These are phyloP conservation scores for Lottia gigantea DNA, from an alignment of 2,888 invertebrate genomes.

Conservation along the genomic window DNA sequence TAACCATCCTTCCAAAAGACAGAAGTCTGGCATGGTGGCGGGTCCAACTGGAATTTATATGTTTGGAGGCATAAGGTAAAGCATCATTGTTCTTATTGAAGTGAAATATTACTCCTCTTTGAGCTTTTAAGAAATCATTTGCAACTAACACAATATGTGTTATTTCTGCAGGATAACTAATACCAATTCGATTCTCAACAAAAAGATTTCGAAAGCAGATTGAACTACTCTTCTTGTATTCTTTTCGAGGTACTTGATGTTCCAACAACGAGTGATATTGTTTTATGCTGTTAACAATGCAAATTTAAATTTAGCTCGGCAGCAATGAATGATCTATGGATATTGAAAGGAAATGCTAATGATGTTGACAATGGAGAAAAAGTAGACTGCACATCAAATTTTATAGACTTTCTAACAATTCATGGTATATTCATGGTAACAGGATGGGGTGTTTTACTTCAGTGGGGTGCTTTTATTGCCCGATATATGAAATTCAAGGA, in stretches of 20 bases:
- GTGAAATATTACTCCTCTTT: too few species aligned
- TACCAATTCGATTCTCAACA: too few species aligned
- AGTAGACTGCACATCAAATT: conserved; percentile 32
- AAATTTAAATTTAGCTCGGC: conserved; percentile 17
- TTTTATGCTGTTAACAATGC: too few species aligned
- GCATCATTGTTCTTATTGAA: too few species aligned
- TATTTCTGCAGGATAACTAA: too few species aligned
- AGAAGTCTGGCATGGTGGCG: conserved; percentile 37
- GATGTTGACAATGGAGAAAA: conserved; percentile 31
- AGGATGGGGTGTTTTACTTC: conserved; percentile 44
- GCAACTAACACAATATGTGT: too few species aligned
- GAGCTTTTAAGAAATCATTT: too few species aligned
- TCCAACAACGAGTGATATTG: too few species aligned
- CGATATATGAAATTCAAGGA: conserved; percentile 33
- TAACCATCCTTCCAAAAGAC: conserved; percentile 29
- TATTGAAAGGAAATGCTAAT: conserved; percentile 34
- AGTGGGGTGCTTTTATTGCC: conserved; percentile 44
- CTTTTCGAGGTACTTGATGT: too few species aligned
- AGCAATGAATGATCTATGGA: conserved; percentile 37
- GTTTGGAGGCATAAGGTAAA: conserved; percentile 36
- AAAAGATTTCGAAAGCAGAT: too few species aligned
- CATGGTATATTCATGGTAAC: conserved; percentile 44
- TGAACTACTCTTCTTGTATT: too few species aligned
- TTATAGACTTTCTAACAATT: conserved; percentile 37
- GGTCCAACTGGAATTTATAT: conserved; percentile 36